Evolutionary conservation across 2,797 vertebrate genomes (phyloP).

Genomic region (Anolis apletophallus): DNA sequence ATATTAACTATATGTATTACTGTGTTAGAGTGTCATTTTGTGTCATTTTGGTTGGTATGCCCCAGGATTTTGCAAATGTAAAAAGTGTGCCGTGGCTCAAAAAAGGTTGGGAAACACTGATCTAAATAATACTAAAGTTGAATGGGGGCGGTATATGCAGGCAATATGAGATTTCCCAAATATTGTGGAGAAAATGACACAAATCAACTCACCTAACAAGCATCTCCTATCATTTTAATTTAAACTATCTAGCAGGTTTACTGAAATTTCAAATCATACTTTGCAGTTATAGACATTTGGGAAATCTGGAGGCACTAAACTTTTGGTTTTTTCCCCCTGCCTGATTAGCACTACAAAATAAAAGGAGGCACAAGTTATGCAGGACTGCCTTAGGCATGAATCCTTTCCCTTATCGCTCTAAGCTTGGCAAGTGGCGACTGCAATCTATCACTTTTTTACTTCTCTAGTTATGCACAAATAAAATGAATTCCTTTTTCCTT

Average conservation of each 20-base stretch:
- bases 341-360: neutral
- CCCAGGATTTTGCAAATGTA: no score
- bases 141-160: neutral
- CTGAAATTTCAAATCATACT: conserved; percentile 5
- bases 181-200: neutral
- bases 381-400: neutral
- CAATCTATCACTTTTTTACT: neutral
- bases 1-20: no score
- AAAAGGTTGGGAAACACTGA: no score
- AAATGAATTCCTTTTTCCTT: neutral
- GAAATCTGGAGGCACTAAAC: no score
- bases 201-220: neutral
- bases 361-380: neutral
- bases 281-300: neutral
- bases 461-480: neutral
- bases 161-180: neutral
- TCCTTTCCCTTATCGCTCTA: neutral
- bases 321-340: neutral
- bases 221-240: neutral
- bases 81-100: no score
- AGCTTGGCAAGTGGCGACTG: neutral
- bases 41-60: no score
- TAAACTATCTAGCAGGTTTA: neutral
- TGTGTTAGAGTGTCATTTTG: no score
- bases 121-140: neutral